Evolutionary conservation across 2,888 invertebrate genomes (phyloP).

Genomic region (Megamerina dolium): DNA sequence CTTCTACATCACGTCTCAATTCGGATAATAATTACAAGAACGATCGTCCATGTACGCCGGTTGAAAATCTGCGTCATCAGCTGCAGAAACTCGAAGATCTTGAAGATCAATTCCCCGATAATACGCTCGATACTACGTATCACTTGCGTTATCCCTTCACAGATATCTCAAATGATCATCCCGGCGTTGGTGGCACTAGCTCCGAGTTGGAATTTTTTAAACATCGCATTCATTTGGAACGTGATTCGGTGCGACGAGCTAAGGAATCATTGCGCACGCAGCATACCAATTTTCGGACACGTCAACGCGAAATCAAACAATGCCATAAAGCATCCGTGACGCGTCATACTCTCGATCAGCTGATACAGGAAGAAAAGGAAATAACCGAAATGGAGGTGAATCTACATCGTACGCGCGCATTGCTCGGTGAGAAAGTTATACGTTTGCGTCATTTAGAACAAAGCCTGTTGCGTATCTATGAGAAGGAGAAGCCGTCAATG

Average conservation of each 20-base stretch:
- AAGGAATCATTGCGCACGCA: constrained; percentile 67
- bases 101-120: constrained; percentile 73
- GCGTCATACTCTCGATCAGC: constrained; percentile 42
- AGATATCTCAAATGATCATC: constrained; percentile 54
- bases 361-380: constrained; percentile 69
- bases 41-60: constrained; percentile 62
- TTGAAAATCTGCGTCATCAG: constrained; percentile 74
- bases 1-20: constrained; percentile 63
- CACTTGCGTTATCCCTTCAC: constrained; percentile 76
- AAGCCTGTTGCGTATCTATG: constrained; percentile 58
- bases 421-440: constrained; percentile 78
- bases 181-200: constrained; percentile 46
- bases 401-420: constrained; percentile 70
- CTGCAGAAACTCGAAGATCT: constrained; percentile 74
- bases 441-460: constrained; percentile 73
- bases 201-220: constrained; percentile 78
- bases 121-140: constrained; percentile 65
- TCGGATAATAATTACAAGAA: constrained; percentile 43
- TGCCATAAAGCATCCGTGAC: constrained; percentile 40
- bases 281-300: constrained; percentile 61
- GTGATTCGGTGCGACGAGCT: constrained; percentile 78
- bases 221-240: constrained; percentile 72
- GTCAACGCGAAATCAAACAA: constrained; percentile 55
- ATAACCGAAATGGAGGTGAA: constrained; percentile 79
- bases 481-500: constrained; percentile 43